Conservation (phyloP, 2,888 invertebrate species). For the Leucophenga montana region DNA sequence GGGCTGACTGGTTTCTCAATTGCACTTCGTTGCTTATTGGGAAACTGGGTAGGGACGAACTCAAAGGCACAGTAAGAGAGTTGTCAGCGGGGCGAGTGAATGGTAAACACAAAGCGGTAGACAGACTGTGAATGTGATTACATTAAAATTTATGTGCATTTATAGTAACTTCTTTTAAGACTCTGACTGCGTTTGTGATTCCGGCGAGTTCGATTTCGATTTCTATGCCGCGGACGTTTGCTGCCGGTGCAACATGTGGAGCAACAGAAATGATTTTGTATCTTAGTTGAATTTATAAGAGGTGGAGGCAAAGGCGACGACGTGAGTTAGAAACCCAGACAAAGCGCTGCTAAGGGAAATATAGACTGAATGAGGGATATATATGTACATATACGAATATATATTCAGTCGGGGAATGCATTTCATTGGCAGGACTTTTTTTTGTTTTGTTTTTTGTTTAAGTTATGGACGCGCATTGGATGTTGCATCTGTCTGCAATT, state of each 20-base stretch:
- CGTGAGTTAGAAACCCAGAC: not conserved
- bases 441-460: too few species aligned
- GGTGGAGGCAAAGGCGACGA: slow-evolving; percentile 22
- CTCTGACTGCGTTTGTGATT: slow-evolving; percentile 44
- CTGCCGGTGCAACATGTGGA: slow-evolving; percentile 34
- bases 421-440: slow-evolving; percentile 22
- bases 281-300: slow-evolving; percentile 24
- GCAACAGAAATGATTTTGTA: slow-evolving; percentile 43
- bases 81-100: too few species aligned
- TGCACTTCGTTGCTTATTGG: too few species aligned
- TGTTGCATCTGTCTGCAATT: slow-evolving; percentile 11
- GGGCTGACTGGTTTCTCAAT: too few species aligned
- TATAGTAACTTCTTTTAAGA: slow-evolving; percentile 41
- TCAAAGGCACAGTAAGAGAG: too few species aligned
- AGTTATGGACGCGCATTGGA: slow-evolving; percentile 18
- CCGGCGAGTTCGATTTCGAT: slow-evolving; percentile 44
- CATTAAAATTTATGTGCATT: slow-evolving; percentile 69
- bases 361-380: not conserved
- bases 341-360: not conserved
- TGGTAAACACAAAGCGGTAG: too few species aligned
- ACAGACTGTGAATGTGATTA: slow-evolving; percentile 53
- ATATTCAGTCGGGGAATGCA: not conserved
- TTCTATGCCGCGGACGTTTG: slow-evolving; percentile 33
- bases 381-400: not conserved
- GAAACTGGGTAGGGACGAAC: too few species aligned